Conservation (phyloP, 2,113 vertebrate genomes). For the Paraplagusia blochii region DNA sequence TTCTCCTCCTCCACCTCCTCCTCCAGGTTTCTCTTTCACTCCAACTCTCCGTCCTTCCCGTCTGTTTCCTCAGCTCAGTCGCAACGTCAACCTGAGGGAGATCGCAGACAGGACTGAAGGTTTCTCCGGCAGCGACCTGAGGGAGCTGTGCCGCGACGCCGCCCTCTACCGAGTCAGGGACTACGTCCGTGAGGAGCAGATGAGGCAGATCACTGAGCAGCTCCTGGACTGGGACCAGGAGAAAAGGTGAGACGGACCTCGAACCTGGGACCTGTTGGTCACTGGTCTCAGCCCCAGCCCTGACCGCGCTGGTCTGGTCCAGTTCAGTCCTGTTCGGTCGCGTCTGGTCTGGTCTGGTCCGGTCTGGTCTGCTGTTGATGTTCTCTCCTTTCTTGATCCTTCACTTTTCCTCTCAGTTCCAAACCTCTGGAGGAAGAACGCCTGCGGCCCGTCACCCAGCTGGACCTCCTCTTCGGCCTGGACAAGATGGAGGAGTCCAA, state of each 20-base stretch:
- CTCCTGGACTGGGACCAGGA: constrained; percentile 64
- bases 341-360: too few species aligned
- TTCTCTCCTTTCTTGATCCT: constrained; percentile 11
- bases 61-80: constrained; percentile 70
- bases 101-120: constrained; percentile 73
- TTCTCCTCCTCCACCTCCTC: background rate
- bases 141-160: constrained; percentile 78
- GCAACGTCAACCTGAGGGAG: constrained; percentile 75
- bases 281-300: too few species aligned
- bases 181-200: constrained; percentile 80
- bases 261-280: constrained; percentile 15
- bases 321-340: too few species aligned
- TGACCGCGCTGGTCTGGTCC: too few species aligned
- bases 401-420: constrained; percentile 5
- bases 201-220: constrained; percentile 76
- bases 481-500: constrained; percentile 82
- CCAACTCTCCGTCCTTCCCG: background rate
- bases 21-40: background rate
- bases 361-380: background rate
- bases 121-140: constrained; percentile 79
- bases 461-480: constrained; percentile 78
- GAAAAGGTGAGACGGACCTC: constrained; percentile 64
- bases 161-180: constrained; percentile 78
- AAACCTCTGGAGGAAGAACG: constrained; percentile 65
- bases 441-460: constrained; percentile 76